Evolutionary conservation across 2,113 vertebrate genomes (phyloP).

Genomic region (Rattus rattus): DNA sequence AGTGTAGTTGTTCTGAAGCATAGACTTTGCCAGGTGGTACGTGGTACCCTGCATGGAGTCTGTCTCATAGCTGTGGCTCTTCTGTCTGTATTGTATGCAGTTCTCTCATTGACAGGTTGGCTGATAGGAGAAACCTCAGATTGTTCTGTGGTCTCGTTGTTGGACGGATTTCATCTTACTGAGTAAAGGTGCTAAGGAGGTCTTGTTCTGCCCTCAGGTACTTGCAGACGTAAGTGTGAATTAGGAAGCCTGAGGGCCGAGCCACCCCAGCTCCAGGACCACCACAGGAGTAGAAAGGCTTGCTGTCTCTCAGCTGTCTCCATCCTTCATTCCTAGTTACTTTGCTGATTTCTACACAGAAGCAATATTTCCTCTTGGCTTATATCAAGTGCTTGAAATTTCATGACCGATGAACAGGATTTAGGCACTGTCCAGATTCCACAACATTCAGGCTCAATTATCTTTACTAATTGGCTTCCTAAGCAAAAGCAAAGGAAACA

Average conservation of each 20-base stretch:
- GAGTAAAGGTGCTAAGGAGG: neutral
- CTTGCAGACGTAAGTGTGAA: constrained; percentile 24
- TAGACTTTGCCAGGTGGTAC: neutral
- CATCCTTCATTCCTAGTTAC: neutral
- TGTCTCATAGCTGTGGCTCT: neutral
- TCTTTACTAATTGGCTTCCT: constrained; percentile 48
- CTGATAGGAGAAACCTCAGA: neutral
- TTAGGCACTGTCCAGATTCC: constrained; percentile 10
- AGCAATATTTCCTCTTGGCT: neutral
- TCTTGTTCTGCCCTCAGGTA: neutral
- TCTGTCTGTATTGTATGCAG: neutral
- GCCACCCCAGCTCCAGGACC: neutral
- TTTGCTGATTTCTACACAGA: constrained; percentile 18
- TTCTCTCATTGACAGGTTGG: neutral
- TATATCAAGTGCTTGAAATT: constrained; percentile 50
- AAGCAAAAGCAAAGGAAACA: constrained; percentile 10
- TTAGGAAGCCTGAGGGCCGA: constrained; percentile 31
- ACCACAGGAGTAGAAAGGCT: neutral
- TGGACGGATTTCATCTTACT: constrained; percentile 33
- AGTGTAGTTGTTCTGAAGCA: neutral
- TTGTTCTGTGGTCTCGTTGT: neutral
- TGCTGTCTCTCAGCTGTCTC: neutral
- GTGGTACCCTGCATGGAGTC: neutral
- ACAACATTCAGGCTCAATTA: neutral
- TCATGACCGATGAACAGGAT: neutral